These are phyloP conservation scores for Saccopteryx bilineata DNA, from an alignment of 2,113 vertebrate species.

Conservation along the genomic window DNA sequence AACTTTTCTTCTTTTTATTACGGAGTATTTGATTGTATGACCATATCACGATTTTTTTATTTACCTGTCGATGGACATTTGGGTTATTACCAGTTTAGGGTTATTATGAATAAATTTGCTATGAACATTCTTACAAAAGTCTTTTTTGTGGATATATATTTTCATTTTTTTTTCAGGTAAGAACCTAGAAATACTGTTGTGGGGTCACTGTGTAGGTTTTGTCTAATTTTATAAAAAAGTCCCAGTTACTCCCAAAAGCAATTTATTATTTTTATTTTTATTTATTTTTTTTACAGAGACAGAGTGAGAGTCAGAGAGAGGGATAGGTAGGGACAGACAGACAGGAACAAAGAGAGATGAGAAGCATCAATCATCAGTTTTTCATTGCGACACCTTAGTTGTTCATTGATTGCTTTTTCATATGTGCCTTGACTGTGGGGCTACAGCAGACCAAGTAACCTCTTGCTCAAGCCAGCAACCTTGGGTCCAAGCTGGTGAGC, in stretches of 20 bases:
- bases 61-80: background rate
- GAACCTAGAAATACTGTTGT: background rate
- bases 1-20: background rate
- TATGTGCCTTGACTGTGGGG: no score
- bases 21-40: background rate
- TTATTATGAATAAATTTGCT: background rate
- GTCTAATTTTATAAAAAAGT: background rate
- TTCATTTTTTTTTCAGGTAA: constrained; percentile 34
- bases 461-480: no score
- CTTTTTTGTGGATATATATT: background rate
- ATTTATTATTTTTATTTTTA: background rate
- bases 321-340: no score
- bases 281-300: no score
- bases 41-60: background rate
- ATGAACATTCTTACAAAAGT: background rate
- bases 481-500: no score
- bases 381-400: no score
- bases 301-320: no score
- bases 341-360: no score
- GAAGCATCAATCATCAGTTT: no score
- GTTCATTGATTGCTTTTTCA: no score
- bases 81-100: background rate
- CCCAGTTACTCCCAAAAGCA: background rate
- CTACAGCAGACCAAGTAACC: no score
- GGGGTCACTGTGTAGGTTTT: background rate